phyloP scores from a whole-genome alignment of 2,797 vertebrate species.

The Salarias fasciatus region DNA sequence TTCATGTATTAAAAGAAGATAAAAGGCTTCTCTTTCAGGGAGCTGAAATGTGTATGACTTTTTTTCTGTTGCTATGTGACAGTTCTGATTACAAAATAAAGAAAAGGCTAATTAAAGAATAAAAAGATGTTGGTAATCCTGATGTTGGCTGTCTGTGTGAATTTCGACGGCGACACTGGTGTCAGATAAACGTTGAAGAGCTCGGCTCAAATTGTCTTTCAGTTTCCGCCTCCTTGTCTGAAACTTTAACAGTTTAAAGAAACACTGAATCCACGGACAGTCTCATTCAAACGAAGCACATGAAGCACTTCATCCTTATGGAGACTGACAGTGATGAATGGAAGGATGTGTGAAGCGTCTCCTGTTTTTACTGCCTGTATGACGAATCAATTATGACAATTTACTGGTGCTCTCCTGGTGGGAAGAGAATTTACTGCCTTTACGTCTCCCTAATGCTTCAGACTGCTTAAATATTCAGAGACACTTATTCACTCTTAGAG shows the following conservation, averaged over 20 bases:
- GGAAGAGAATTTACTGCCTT: no score
- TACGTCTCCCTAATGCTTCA: neutral
- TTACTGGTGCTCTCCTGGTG: neutral
- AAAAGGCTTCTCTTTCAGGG: slow-evolving; percentile 74
- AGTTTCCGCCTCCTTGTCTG: slow-evolving; percentile 16
- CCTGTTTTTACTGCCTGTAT: neutral
- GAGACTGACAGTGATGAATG: slow-evolving; percentile 12
- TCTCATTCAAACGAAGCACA: slow-evolving; percentile 12
- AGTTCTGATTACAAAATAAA: slow-evolving; percentile 64
- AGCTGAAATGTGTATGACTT: slow-evolving; percentile 75
- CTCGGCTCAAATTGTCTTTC: no score
- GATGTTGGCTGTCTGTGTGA: slow-evolving; percentile 38
- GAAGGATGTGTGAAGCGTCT: neutral
- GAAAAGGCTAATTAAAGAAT: slow-evolving; percentile 77
- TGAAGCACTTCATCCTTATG: slow-evolving; percentile 2
- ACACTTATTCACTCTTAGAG: no score
- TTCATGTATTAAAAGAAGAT: slow-evolving; percentile 74
- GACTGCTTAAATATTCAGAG: neutral
- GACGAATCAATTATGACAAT: neutral
- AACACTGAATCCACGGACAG: slow-evolving; percentile 29
- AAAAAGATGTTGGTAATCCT: slow-evolving; percentile 52
- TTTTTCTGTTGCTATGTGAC: slow-evolving; percentile 85
- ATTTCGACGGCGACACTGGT: neutral
- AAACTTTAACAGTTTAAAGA: slow-evolving; percentile 9
- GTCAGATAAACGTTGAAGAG: slow-evolving; percentile 21